Percentiles rank a stretch among this genome's conserved stretches.
These are phyloP conservation scores for Aphidius gifuensis DNA, from an alignment of 1,140 invertebrate species.

Conservation along the genomic window DNA sequence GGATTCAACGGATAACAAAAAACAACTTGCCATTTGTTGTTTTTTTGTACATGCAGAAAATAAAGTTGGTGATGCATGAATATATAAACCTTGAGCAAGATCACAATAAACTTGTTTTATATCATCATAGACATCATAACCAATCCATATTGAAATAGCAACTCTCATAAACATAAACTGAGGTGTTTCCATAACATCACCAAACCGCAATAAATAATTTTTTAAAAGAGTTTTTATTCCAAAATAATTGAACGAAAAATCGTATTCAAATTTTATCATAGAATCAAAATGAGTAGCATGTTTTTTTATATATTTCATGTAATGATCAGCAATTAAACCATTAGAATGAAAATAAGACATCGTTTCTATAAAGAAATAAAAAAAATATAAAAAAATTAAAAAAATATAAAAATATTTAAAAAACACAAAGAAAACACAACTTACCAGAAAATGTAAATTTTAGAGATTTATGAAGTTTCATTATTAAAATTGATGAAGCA, in stretches of 20 bases:
- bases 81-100: conserved; percentile 94
- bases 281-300: conserved; percentile 70
- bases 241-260: conserved; percentile 98
- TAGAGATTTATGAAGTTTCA: too few species aligned
- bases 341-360: too few species aligned
- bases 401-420: too few species aligned
- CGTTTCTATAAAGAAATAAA: too few species aligned
- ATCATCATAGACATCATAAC: conserved; percentile 87
- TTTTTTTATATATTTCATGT: too few species aligned
- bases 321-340: too few species aligned
- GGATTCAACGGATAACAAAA: conserved; percentile 89
- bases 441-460: too few species aligned
- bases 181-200: conserved; percentile 92
- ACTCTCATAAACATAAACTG: conserved; percentile 99
- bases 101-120: conserved; percentile 97
- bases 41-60: conserved; percentile 90
- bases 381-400: too few species aligned
- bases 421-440: too few species aligned
- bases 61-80: conserved; percentile 95
- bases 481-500: too few species aligned
- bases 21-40: conserved; percentile 95
- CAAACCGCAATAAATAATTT: conserved; percentile 92
- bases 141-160: conserved; percentile 93
- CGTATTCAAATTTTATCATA: conserved; percentile 94
- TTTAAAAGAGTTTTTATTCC: conserved; percentile 97